Conservation (phyloP, 2,113 vertebrate genomes). For the Elgaria multicarinata region DNA sequence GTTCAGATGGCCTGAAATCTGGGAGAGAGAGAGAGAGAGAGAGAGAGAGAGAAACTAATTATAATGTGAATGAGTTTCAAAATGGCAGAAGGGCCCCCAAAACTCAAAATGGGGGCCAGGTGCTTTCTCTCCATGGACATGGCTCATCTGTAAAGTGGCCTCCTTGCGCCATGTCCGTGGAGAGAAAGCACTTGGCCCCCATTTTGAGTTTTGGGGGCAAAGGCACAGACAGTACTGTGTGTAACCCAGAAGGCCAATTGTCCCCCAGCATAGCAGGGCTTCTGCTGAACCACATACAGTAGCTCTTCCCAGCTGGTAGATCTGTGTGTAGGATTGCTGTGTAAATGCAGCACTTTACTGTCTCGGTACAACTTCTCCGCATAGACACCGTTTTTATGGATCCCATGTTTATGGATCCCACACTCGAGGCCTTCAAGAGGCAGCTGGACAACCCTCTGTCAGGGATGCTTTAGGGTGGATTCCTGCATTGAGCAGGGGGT, state of each 20-base stretch:
- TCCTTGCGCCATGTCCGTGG: neutral
- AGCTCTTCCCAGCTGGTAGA: neutral
- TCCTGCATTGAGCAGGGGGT: too few species aligned
- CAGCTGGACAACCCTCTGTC: too few species aligned
- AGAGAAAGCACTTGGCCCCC: neutral
- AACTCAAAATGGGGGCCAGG: fast-evolving
- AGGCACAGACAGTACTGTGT: neutral
- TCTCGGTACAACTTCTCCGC: neutral
- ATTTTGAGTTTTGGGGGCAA: fast-evolving
- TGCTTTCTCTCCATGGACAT: too few species aligned
- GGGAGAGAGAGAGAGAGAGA: too few species aligned
- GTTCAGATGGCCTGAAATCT: conserved; percentile 27
- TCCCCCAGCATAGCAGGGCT: too few species aligned
- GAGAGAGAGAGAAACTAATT: neutral
- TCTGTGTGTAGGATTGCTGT: neutral
- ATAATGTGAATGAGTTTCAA: neutral
- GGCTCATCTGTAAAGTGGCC: too few species aligned
- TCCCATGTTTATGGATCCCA: too few species aligned
- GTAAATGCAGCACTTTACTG: neutral
- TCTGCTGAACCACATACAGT: neutral
- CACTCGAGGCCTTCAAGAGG: too few species aligned
- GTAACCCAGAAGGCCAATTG: neutral
- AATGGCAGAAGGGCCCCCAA: neutral
- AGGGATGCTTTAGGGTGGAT: too few species aligned
- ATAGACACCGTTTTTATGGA: too few species aligned